Conservation (phyloP, 2,888 invertebrate species). For the Zygogramma bicolorata region DNA sequence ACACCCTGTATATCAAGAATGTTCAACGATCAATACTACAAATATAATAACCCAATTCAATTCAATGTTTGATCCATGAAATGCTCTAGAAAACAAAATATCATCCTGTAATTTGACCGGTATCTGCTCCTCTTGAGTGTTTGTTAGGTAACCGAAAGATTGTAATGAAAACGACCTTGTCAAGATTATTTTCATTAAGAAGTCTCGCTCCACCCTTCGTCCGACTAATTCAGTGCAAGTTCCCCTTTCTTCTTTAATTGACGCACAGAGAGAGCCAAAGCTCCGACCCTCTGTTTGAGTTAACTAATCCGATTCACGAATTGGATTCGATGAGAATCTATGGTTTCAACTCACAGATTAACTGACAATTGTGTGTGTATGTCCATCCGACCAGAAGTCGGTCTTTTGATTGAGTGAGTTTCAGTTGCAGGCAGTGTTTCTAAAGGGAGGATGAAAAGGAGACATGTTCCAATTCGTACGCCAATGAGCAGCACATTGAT, state of each 20-base stretch:
- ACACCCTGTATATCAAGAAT: too few relatives aligned
- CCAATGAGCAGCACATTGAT: too few relatives aligned
- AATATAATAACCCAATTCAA: too few relatives aligned
- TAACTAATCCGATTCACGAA: slow-evolving; percentile 4
- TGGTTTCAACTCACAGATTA: slow-evolving; percentile 4
- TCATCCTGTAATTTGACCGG: not conserved
- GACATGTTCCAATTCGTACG: too few relatives aligned
- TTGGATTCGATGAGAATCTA: not conserved
- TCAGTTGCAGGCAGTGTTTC: not conserved
- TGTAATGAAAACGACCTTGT: slow-evolving; percentile 55
- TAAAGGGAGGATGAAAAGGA: not conserved
- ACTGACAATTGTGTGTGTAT: not conserved
- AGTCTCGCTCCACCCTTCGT: slow-evolving; percentile 48
- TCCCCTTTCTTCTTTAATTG: slow-evolving; percentile 45
- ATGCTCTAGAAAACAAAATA: too few relatives aligned
- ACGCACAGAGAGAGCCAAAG: slow-evolving; percentile 33
- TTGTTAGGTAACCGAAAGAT: not conserved
- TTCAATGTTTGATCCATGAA: too few relatives aligned
- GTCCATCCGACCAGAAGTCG: not conserved
- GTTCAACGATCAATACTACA: too few relatives aligned
- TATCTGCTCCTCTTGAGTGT: not conserved
- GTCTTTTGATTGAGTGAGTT: not conserved
- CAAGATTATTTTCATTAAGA: slow-evolving; percentile 48
- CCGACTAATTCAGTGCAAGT: slow-evolving; percentile 46
- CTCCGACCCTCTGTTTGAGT: slow-evolving; percentile 6